Conservation (phyloP, 2,888 invertebrate genomes). For the Tetramorium bicarinatum region DNA sequence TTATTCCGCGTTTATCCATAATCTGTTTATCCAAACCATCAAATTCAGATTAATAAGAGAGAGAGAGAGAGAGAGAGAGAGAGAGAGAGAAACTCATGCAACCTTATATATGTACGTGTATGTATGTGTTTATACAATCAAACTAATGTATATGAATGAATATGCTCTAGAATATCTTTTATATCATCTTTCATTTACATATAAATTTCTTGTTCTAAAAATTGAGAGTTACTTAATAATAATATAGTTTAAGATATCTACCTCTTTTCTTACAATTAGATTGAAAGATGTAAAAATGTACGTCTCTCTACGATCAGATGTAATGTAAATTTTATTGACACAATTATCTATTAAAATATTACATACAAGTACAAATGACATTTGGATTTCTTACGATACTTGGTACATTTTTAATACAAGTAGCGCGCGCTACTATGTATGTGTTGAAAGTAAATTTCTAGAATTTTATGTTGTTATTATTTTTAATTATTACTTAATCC, state of each 20-base stretch:
- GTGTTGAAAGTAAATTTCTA: background rate
- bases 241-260: slow-evolving; percentile 5
- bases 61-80: background rate
- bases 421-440: background rate
- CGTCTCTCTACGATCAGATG: no score
- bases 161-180: background rate
- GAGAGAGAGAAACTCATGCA: background rate
- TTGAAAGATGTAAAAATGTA: background rate
- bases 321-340: background rate
- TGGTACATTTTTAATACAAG: background rate
- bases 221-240: background rate
- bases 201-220: background rate
- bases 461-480: background rate
- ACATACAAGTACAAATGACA: background rate
- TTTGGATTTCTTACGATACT: background rate
- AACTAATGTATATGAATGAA: background rate
- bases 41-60: background rate
- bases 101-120: no score
- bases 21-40: background rate
- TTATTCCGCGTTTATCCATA: background rate
- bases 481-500: background rate
- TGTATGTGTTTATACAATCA: no score
- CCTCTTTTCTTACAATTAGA: slow-evolving; percentile 5
- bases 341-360: background rate
- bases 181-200: background rate